Evolutionary conservation across 2,113 vertebrate species (phyloP).

Genomic region (Cnemophilus loriae): DNA sequence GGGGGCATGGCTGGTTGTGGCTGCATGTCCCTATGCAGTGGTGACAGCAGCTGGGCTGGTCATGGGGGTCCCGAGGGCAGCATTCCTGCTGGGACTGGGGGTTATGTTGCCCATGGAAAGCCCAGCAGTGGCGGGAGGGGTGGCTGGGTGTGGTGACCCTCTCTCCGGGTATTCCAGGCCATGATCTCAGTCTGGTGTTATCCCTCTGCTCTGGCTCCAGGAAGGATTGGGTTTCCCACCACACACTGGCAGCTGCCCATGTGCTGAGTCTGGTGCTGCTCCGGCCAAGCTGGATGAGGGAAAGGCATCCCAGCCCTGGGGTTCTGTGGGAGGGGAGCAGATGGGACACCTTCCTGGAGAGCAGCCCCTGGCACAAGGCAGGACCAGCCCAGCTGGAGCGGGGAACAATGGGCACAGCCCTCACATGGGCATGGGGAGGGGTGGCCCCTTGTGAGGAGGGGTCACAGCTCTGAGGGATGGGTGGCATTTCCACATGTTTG

Average conservation of each 20-base stretch:
- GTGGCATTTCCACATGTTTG: neutral
- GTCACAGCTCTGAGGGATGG: neutral
- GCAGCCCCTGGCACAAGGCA: neutral
- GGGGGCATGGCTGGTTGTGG: accelerated
- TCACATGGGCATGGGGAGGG: accelerated
- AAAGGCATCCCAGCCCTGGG: neutral
- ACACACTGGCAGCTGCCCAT: accelerated
- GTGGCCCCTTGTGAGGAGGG: neutral
- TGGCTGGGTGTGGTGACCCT: neutral
- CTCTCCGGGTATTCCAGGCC: neutral
- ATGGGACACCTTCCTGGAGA: neutral
- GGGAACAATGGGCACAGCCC: neutral
- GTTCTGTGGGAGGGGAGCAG: neutral
- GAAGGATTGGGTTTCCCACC: neutral
- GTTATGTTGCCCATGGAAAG: neutral
- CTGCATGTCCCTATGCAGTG: accelerated
- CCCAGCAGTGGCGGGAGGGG: accelerated
- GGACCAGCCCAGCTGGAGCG: neutral
- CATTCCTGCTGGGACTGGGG: neutral
- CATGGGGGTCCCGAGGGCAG: accelerated
- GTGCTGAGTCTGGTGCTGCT: neutral
- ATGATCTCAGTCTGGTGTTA: neutral
- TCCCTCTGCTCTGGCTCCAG: accelerated
- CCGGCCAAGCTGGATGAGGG: accelerated
- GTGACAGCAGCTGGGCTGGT: neutral